phyloP scores from a whole-genome alignment of 2,113 vertebrate species.

The Emberiza fucata region DNA sequence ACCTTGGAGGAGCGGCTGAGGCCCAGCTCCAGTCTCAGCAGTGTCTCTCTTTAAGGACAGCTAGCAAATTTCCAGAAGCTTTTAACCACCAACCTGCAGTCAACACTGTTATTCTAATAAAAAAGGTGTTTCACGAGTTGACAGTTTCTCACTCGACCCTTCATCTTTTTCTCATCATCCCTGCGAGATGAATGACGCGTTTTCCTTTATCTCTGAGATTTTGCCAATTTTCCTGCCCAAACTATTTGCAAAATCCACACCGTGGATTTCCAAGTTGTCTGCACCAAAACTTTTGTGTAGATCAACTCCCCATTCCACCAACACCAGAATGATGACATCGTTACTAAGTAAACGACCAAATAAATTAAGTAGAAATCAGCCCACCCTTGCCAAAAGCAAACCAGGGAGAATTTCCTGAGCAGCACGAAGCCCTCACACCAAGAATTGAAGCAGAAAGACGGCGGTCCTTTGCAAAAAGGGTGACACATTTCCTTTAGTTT shows the following conservation, averaged over 20 bases:
- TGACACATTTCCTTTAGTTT: background rate
- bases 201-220: slow-evolving; percentile 20
- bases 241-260: background rate
- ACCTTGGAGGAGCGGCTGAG: background rate
- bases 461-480: background rate
- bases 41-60: background rate
- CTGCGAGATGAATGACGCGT: background rate
- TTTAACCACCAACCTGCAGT: background rate
- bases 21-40: background rate
- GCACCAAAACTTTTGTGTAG: background rate
- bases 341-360: background rate
- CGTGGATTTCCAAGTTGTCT: background rate
- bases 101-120: background rate
- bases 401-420: background rate
- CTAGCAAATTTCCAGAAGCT: background rate
- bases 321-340: background rate
- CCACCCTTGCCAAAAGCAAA: background rate
- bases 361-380: background rate
- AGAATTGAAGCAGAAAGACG: background rate
- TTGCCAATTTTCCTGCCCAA: slow-evolving; percentile 11
- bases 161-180: background rate
- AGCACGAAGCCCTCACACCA: background rate
- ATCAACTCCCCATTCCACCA: background rate
- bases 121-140: slow-evolving; percentile 33
- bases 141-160: background rate